Evolutionary conservation across 2,888 invertebrate species (phyloP).

Genomic region (Acanthosepion lycidas): DNA sequence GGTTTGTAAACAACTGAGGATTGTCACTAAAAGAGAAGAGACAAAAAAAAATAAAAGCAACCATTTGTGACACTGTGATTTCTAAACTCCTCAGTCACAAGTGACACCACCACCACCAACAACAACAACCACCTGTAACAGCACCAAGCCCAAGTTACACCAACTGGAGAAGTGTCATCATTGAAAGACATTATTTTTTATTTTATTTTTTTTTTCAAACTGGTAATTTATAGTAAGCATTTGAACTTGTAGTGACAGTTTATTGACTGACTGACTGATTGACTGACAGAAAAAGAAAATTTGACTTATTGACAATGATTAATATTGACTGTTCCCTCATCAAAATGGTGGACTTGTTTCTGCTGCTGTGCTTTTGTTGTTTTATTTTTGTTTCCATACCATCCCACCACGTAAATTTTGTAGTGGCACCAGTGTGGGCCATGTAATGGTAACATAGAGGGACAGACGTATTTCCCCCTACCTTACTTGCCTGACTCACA

Average conservation of each 20-base stretch:
- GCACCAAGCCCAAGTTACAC: no score
- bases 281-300: background rate
- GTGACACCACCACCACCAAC: no score
- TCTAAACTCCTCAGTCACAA: no score
- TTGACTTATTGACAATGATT: no score
- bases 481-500: background rate
- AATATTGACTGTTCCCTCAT: no score
- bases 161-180: no score
- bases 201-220: background rate
- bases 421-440: slow-evolving; percentile 15
- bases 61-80: background rate
- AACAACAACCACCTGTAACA: no score
- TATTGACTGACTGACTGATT: background rate
- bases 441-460: background rate
- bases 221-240: no score
- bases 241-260: background rate
- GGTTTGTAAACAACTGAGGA: background rate
- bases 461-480: background rate
- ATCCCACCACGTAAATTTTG: background rate
- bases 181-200: no score
- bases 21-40: background rate
- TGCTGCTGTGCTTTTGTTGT: background rate
- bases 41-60: background rate
- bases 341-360: background rate
- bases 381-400: background rate